These are phyloP conservation scores for Toxotes chatareus DNA, from an alignment of 2,113 vertebrate species.

Conservation along the genomic window DNA sequence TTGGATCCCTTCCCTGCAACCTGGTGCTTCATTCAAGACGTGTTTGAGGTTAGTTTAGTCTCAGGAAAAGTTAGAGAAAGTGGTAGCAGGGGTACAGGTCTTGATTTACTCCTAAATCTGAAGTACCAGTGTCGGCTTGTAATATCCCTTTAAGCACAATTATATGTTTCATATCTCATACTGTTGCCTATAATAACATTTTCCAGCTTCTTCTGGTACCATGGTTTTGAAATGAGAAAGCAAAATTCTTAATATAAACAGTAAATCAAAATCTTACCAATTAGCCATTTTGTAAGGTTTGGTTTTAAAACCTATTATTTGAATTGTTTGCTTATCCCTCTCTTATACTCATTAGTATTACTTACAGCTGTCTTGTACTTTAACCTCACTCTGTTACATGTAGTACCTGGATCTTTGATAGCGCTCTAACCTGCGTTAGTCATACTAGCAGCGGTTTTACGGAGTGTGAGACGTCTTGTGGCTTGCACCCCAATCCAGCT, in stretches of 20 bases:
- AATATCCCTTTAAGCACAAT: not conserved
- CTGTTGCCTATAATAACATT: conserved; percentile 4
- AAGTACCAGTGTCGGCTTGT: not conserved
- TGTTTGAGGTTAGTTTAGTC: conserved; percentile 12
- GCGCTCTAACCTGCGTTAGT: conserved; percentile 55
- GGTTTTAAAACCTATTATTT: not conserved
- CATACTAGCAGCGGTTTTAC: conserved; percentile 62
- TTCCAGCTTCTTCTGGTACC: not conserved
- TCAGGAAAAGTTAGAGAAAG: not conserved
- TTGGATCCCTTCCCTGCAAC: conserved; percentile 12
- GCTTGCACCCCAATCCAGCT: conserved; percentile 76
- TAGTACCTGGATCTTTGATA: conserved; percentile 57
- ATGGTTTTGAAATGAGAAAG: not conserved
- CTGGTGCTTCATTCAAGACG: not conserved
- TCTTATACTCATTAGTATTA: not conserved
- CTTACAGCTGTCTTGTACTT: conserved; percentile 12
- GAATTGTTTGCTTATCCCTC: conserved; percentile 21
- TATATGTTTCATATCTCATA: not conserved
- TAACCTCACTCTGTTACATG: conserved; percentile 20
- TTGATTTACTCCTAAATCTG: not conserved
- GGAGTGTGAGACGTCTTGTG: conserved; percentile 80
- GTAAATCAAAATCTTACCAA: not conserved
- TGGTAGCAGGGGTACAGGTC: not conserved
- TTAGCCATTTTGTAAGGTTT: not conserved
- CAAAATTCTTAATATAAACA: not conserved